Base-by-base conservation (phyloP, 1,140 invertebrate species). In the Tetragnatha versicolor region DNA sequence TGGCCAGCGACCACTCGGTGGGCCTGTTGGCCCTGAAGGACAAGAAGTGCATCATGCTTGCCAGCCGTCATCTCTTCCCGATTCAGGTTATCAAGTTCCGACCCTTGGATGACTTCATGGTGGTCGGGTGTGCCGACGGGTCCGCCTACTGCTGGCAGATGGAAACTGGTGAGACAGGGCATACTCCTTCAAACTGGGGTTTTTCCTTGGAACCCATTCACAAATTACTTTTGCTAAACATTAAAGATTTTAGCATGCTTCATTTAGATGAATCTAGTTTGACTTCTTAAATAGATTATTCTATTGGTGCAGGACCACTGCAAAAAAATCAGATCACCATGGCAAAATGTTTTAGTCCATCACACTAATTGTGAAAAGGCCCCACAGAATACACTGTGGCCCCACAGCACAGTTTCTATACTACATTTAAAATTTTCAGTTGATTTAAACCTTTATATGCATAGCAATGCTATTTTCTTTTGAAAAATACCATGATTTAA, bases 71-170 rank as follows among this genome's bases (percentile, higher is more conserved):
- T 86, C 88, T 98, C 12, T 99, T 98, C 86, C 98, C 98, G 0
- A 94, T 99, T 37, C 92, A 94, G 6, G 93, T 92, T 31, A 97
- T 99, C 69, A 98, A 98, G 86, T 99, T 97, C 96, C 89, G 97
- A 31, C 97, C 97, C 0, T 88, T 97, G 2, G 97, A 99, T 86
- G 98, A 99, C 85, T 99, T 98, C 84, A 94, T 99, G 89, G 93
- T 99, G 80, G 94, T 99, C 20, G 94, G 94, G n/a, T 98, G 96
- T 85, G 93, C 94, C 12, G 97, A 99, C 88, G 96, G 97, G 17
- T 96, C 95, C 6, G 96, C 98, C 10, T 98, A 98, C 85, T 95
- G 99, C 1, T 99, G 98, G 98, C 97, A 99, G 89, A 99, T 99
- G 96, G 98, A 99, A 88, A 99, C 97, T 53, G 97, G 91, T 90